Percentiles rank a stretch among this genome's conserved stretches.
phyloP scores from a whole-genome alignment of 2,797 vertebrate species.

The Sebastes miniatus region DNA sequence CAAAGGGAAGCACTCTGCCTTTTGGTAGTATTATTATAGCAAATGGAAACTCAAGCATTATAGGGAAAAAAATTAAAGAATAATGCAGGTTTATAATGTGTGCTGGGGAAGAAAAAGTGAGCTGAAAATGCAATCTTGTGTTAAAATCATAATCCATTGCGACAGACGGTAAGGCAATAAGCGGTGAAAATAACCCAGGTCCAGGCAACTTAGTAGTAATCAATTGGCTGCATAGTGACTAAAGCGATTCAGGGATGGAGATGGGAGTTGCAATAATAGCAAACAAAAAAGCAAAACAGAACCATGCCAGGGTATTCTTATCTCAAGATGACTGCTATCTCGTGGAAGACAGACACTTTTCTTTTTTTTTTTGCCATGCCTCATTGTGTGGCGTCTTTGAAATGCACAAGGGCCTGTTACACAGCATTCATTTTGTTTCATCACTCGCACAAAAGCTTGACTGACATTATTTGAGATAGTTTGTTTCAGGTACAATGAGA shows the following conservation, averaged over 20 bases:
- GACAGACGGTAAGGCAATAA: constrained; percentile 45
- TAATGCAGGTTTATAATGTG: neutral
- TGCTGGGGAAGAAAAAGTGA: neutral
- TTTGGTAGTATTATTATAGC: neutral
- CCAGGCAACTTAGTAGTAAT: constrained; percentile 47
- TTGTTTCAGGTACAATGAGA: constrained; percentile 72
- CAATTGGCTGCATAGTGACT: constrained; percentile 61
- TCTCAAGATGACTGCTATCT: constrained; percentile 71
- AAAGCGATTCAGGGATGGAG: constrained; percentile 52
- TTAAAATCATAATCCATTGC: constrained; percentile 42
- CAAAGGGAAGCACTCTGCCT: constrained; percentile 4
- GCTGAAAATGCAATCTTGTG: constrained; percentile 32
- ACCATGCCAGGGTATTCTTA: constrained; percentile 68
- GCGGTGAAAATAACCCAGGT: constrained; percentile 38
- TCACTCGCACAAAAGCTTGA: constrained; percentile 66
- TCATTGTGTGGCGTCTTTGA: constrained; percentile 73
- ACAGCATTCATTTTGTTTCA: constrained; percentile 69
- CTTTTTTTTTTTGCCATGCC: constrained; percentile 57
- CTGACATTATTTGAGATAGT: constrained; percentile 71
- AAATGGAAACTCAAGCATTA: neutral
- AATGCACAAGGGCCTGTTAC: constrained; percentile 71
- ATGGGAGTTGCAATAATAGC: constrained; percentile 63
- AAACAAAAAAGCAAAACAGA: constrained; percentile 65
- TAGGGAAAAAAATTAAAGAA: neutral
- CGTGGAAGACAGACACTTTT: constrained; percentile 72